A percentile compares a stretch with the other conserved stretches of the same genome.
Conservation (phyloP, 2,888 invertebrate genomes). For the Drosophila koepferae region DNA sequence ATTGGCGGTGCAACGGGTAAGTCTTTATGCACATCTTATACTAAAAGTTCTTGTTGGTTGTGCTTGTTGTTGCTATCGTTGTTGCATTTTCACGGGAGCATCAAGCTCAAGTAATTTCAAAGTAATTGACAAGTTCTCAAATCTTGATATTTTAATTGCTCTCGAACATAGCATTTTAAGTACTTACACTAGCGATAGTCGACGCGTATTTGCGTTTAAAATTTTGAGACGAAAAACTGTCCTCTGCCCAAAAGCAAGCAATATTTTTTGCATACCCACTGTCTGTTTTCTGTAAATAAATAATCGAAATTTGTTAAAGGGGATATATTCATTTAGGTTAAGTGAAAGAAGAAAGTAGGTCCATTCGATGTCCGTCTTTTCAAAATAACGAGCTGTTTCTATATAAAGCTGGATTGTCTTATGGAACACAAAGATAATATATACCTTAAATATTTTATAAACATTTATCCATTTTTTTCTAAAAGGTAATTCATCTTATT, state of each 20-base stretch:
- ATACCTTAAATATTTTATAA: background rate
- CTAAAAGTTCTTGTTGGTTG: background rate
- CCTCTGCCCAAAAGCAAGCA: slow-evolving; percentile 34
- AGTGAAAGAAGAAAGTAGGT: background rate
- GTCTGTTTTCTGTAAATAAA: slow-evolving; percentile 19
- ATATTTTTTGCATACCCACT: slow-evolving; percentile 16
- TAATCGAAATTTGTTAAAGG: too few relatives aligned
- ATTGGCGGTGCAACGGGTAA: slow-evolving; percentile 56
- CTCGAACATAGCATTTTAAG: slow-evolving; percentile 15
- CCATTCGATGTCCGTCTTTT: background rate
- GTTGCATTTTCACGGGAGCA: slow-evolving; percentile 8
- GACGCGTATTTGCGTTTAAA: slow-evolving; percentile 32
- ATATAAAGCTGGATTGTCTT: background rate
- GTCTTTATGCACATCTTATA: slow-evolving; percentile 14
- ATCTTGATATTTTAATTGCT: slow-evolving; percentile 26
- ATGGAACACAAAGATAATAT: background rate
- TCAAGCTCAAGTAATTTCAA: slow-evolving; percentile 17
- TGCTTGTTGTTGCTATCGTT: slow-evolving; percentile 9
- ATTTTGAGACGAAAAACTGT: slow-evolving; percentile 8
- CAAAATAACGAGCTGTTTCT: background rate
- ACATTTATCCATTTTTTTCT: background rate
- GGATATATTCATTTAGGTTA: background rate
- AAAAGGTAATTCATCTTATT: background rate
- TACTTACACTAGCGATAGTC: slow-evolving; percentile 1
- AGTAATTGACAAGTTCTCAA: slow-evolving; percentile 32